Conservation (phyloP, 2,797 vertebrate species). For the Sebastes goodei region DNA sequence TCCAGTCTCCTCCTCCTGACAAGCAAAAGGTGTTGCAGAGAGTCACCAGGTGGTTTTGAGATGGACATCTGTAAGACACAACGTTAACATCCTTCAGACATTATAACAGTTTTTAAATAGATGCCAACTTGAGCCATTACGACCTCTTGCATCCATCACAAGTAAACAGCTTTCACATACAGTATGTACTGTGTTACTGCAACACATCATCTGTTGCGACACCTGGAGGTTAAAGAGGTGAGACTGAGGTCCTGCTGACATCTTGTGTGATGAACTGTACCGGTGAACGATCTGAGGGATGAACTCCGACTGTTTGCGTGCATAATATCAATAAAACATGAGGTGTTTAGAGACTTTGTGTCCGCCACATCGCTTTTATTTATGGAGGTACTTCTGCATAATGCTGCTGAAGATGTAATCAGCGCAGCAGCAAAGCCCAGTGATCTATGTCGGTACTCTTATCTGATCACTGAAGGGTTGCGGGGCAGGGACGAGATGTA, state of each 20-base stretch:
- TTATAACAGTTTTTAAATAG: background rate
- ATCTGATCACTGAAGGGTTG: conserved; percentile 44
- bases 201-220: conserved; percentile 9
- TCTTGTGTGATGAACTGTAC: conserved; percentile 31
- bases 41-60: background rate
- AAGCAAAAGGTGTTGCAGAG: background rate
- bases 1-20: background rate
- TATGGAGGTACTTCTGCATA: conserved; percentile 64
- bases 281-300: conserved; percentile 19
- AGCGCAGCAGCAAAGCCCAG: conserved; percentile 33
- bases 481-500: background rate
- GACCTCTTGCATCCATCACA: background rate
- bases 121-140: background rate
- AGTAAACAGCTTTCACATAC: background rate
- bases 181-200: background rate
- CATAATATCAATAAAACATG: conserved; percentile 72
- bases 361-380: conserved; percentile 57
- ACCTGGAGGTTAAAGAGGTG: conserved; percentile 27
- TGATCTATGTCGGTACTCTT: conserved; percentile 61
- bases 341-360: conserved; percentile 52
- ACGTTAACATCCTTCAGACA: background rate
- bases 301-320: conserved; percentile 37
- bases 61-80: background rate
- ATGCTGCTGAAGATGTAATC: conserved; percentile 72
- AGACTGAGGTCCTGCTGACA: conserved; percentile 46